Conservation (phyloP, 2,797 vertebrate species). For the Anguilla marmorata region DNA sequence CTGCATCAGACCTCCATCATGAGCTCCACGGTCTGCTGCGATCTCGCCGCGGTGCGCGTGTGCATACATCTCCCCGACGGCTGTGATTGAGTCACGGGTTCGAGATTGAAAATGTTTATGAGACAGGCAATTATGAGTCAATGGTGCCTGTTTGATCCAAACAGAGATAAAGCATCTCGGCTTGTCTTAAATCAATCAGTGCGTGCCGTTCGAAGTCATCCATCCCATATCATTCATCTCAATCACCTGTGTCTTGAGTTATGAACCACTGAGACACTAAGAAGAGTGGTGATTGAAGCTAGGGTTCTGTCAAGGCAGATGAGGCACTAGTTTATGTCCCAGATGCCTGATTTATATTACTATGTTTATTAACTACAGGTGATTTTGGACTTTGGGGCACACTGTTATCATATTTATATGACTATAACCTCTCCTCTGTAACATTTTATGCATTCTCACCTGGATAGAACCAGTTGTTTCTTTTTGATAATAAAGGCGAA, state of each 20-base stretch:
- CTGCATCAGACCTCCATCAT: conserved; percentile 3
- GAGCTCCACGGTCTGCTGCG: background rate
- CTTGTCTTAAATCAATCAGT: background rate
- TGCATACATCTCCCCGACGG: background rate
- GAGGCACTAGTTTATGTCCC: background rate
- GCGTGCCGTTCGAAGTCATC: background rate
- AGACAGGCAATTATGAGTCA: conserved; percentile 3
- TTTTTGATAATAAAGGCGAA: background rate
- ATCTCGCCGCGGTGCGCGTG: no score
- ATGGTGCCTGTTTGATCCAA: background rate
- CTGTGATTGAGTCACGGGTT: background rate
- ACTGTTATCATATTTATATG: background rate
- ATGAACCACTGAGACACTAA: background rate
- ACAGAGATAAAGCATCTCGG: background rate
- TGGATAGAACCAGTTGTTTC: background rate
- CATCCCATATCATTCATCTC: background rate
- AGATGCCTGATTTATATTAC: no score
- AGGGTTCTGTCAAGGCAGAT: background rate
- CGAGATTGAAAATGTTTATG: background rate
- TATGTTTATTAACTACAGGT: background rate
- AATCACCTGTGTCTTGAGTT: background rate
- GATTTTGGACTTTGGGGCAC: background rate
- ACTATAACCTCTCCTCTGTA: background rate
- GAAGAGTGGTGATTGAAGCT: background rate
- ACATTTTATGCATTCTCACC: background rate